Conservation (phyloP, 2,113 vertebrate species). For the Fulica atra region DNA sequence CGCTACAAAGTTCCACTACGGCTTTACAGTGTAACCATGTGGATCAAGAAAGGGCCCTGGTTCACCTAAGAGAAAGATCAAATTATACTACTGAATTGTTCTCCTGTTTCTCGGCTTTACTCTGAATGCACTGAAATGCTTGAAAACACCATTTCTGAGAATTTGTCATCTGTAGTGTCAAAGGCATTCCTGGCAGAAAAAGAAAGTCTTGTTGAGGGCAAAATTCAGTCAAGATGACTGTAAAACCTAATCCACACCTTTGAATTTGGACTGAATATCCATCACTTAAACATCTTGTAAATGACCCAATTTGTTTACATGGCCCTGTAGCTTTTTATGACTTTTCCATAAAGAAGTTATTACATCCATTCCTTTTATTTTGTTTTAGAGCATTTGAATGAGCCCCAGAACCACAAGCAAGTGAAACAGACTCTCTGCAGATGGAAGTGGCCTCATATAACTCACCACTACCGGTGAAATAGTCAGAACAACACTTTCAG, state of each 20-base stretch:
- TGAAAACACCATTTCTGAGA: neutral
- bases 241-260: slow-evolving; percentile 65
- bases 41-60: neutral
- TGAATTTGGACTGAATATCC: slow-evolving; percentile 64
- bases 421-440: slow-evolving; percentile 69
- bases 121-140: neutral
- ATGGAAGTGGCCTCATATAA: slow-evolving; percentile 73
- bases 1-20: slow-evolving; percentile 9
- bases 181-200: neutral
- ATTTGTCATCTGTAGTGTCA: slow-evolving; percentile 9
- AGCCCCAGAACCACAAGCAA: slow-evolving; percentile 76
- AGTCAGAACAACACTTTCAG: slow-evolving; percentile 65
- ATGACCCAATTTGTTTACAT: slow-evolving; percentile 80
- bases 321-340: slow-evolving; percentile 73
- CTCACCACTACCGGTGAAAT: slow-evolving; percentile 68
- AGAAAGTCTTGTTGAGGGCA: slow-evolving; percentile 30
- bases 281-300: slow-evolving; percentile 75
- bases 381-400: slow-evolving; percentile 74
- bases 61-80: neutral
- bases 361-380: slow-evolving; percentile 79
- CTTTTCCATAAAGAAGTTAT: slow-evolving; percentile 80
- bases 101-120: neutral
- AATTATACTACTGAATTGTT: neutral
- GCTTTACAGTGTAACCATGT: neutral
- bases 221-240: slow-evolving; percentile 31